Percentiles rank a stretch among this genome's conserved stretches.
Conservation (phyloP, 1,140 invertebrate genomes). For the Drosophila arizonae region DNA sequence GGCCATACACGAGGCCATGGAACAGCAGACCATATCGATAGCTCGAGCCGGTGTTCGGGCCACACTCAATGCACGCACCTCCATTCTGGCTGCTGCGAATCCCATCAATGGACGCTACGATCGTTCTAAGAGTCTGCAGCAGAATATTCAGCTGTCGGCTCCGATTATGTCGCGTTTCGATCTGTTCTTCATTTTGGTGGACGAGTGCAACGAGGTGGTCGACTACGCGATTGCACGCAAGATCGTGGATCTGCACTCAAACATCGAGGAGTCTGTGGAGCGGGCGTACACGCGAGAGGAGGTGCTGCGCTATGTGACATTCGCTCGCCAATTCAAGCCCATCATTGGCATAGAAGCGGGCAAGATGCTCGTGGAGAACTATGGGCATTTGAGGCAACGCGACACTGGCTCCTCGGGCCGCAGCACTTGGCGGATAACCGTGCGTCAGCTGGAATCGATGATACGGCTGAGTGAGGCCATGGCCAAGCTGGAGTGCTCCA, state of each 20-base stretch:
- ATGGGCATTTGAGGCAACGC: conserved; percentile 92
- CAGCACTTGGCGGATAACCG: conserved; percentile 97
- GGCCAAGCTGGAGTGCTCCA: conserved; percentile 97
- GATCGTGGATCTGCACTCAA: conserved; percentile 97
- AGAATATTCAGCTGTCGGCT: conserved; percentile 96
- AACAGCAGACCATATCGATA: conserved; percentile 99
- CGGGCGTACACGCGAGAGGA: conserved; percentile 93
- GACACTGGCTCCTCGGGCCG: conserved; percentile 89
- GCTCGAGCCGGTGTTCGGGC: conserved; percentile 99
- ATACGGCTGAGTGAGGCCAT: conserved; percentile 97
- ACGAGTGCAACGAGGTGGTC: conserved; percentile 96
- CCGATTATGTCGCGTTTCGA: conserved; percentile 99
- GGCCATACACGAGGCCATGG: conserved; percentile 99
- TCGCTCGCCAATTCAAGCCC: conserved; percentile 98
- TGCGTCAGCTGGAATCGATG: conserved; percentile 99
- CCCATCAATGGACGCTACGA: conserved; percentile 99
- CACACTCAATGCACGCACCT: conserved; percentile 98
- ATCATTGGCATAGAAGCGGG: conserved; percentile 93
- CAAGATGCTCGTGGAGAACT: conserved; percentile 94
- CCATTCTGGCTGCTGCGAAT: conserved; percentile 99
- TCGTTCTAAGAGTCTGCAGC: conserved; percentile 95
- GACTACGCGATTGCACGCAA: conserved; percentile 98
- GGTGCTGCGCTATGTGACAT: conserved; percentile 96
- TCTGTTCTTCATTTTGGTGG: conserved; percentile 98
- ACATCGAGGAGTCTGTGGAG: conserved; percentile 90